Base-by-base conservation (phyloP, 2,888 invertebrate species). In the Drosophila affinis region DNA sequence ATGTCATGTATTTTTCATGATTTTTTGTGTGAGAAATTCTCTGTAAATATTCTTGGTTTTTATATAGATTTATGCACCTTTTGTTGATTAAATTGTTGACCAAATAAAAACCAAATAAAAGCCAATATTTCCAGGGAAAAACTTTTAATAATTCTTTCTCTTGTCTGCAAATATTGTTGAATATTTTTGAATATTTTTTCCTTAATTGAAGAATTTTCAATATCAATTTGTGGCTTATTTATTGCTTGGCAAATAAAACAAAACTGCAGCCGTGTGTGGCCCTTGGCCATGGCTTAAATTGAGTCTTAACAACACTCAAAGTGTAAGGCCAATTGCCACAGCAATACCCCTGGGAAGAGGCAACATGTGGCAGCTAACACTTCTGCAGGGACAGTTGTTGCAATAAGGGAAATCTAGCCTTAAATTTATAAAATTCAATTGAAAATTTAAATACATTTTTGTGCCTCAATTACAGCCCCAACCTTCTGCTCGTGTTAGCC, bases 321-420 rank as follows among this genome's bases (percentile, higher is more conserved):
- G 63, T 62, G 48, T 60, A 57, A 48, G 44, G 34, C 56, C 48
- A 14, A 27, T 3, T 21, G 39, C 39, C 49, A 44, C 45, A 53
- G 45, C 27, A 47, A 46, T 12, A 10, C 49, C 10, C 47, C 21
- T 9, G n/a, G 44, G 59, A n/a, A n/a, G 21, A 21, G 46, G 12
- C 39, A 39, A 21, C 21, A 44, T 29, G n/a, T 47, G 32, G 18
- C 47, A 69, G 46, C 52, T 57, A 63, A 10, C 53, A 58, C 24
- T 29, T 57, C 32, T 32, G 12, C 44, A 51, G 18, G 27, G 21
- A 10, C 17, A 6, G 14, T 14, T 46, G 18, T 10, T 17, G 27
- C 32, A 24, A 10, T 32, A 32, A 12, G 6, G 46, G 17, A 46
- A 46, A n/a, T 45, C n/a, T n/a, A n/a, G n/a, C n/a, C n/a, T n/a